Evolutionary conservation across 2,797 vertebrate genomes (phyloP).

Genomic region (Cheirogaleus major): DNA sequence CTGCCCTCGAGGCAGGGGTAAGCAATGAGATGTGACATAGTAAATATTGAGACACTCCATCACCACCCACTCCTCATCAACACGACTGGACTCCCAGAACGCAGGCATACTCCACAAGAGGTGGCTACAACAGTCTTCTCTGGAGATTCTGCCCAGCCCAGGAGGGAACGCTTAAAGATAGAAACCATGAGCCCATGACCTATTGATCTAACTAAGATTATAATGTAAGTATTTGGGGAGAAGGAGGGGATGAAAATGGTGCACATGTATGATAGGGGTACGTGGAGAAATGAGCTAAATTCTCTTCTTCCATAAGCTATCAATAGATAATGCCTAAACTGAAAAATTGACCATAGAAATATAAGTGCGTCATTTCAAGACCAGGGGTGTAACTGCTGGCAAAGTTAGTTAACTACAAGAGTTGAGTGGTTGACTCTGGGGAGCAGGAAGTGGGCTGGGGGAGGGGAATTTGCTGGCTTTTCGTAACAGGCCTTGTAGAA

Average conservation of each 20-base stretch:
- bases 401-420: neutral
- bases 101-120: neutral
- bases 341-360: neutral
- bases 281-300: neutral
- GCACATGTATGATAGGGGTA: neutral
- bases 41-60: neutral
- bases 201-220: neutral
- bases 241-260: neutral
- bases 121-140: neutral
- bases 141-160: neutral
- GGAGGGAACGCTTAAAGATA: neutral
- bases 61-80: neutral
- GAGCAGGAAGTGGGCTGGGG: constrained; percentile 21
- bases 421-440: neutral
- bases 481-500: neutral
- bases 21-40: neutral
- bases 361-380: neutral
- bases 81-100: neutral
- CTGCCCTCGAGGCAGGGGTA: neutral
- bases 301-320: neutral
- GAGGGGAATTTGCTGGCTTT: neutral
- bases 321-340: neutral
- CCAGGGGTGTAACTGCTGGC: neutral
- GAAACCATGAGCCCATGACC: neutral
- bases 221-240: no score